Evolutionary conservation across 2,888 invertebrate species (phyloP), one percentile per base, ranked within the genome.

Genomic region (Petrophora chlorosata): DNA sequence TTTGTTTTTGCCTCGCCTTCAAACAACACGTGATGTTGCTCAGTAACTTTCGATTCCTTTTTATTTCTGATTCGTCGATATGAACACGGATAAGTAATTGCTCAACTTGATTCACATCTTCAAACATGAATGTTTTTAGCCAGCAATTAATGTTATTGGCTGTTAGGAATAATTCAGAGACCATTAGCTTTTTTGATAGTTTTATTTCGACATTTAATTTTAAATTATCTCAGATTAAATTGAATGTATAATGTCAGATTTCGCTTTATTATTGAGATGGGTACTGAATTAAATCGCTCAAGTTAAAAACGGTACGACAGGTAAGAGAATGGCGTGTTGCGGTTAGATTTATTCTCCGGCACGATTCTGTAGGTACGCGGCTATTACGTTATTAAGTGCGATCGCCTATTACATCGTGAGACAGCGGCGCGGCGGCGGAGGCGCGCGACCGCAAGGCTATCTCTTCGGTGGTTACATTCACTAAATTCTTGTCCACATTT

Each of bases 401-500:
- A 81, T 81, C 79, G 71, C 67, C 73, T 76, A 77, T 77, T 76
- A 76, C 70, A 63, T 69, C 65, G 65, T 66, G 76, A 73, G 73
- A 73, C 67, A 69, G 70, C 64, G 65, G 72, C 59, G 65, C 67
- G 68, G 70, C 64, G 65, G 72, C 59, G 65, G 73, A 67, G 74
- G 67, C 70, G 69, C 72, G 76, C 78, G 74, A 79, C 82, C 78
- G 76, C 80, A 79, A 71, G 73, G 71, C 75, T 73, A 76, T 76
- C 79, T 79, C 78, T 61, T 72, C 76, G 15, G 41, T 15, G 77
- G 83, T 78, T 76, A 79, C 88, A 87, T 88, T 87, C 87, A 85
- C 85, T 75, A 79, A 85, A 90, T 90, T 87, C 89, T 79, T 82
- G 79, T 76, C 73, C 85, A 76, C 87, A 86, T 88, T 85, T 86